Percentiles rank a stretch among this genome's conserved stretches.
phyloP scores from a whole-genome alignment of 64 coral and sea anemone species.

The Hydrozoanthus tunicans region DNA sequence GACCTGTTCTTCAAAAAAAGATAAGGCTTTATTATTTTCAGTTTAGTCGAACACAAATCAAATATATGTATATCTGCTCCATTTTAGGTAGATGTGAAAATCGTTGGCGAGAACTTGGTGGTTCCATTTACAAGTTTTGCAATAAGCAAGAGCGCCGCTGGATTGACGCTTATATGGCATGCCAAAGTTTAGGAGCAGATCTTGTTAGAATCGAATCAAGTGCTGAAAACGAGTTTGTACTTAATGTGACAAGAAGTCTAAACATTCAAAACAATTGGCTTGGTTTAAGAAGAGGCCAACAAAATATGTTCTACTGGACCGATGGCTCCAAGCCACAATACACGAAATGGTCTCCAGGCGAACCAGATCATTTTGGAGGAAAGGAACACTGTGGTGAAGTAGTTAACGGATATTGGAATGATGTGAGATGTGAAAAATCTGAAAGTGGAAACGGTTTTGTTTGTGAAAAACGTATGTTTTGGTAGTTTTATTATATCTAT shows the following conservation, averaged over 20 bases:
- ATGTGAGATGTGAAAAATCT: background rate
- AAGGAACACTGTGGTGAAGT: background rate
- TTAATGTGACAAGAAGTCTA: background rate
- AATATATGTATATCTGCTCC: background rate
- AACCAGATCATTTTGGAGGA: background rate
- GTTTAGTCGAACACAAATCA: no score
- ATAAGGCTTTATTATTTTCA: no score
- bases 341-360: background rate
- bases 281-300: constrained; percentile 27
- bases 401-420: background rate
- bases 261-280: background rate
- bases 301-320: constrained; percentile 43
- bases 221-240: constrained; percentile 31
- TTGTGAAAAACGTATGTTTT: constrained; percentile 50
- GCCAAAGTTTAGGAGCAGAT: constrained; percentile 37
- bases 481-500: background rate
- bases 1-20: no score
- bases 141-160: background rate
- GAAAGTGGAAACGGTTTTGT: background rate
- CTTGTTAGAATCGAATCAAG: constrained; percentile 15
- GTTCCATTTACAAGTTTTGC: constrained; percentile 19
- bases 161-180: constrained; percentile 5
- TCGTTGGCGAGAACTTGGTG: background rate
- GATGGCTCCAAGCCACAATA: constrained; percentile 25
- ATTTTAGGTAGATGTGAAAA: constrained; percentile 12